Base-by-base conservation (phyloP, 2,113 vertebrate species). In the Axis porcinus region DNA sequence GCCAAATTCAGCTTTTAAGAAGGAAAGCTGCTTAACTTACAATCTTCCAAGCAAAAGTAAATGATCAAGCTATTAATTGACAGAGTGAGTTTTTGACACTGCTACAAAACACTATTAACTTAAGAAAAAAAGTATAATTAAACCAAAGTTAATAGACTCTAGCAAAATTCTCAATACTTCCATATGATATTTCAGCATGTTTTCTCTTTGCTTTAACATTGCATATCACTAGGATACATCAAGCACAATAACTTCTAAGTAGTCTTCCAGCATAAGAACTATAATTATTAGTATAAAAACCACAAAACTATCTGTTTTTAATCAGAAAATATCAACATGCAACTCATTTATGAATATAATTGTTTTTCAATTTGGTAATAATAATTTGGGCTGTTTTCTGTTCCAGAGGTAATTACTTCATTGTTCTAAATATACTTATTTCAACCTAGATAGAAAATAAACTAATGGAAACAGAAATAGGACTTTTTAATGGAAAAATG, bases 271-370 rank as follows among this genome's bases (percentile, higher is more conserved):
- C 67, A 6, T 88, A 92, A 95, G 96, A 85, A n/a, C 27, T 12
- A 30, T 52, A 82, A 78, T 8, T 89, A 30, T 10, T 50, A 62
- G 25, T 40, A 40, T 92, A 87, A 90, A 96, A 92, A 19, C 25
- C 21, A 82, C 14, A 57, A 70, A 74, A 58, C 16, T 45, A 50
- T 25, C 5, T 40, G 28, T 92, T 96, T 87, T 96, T 81, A 95
- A 94, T 83, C 88, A 96, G 87, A 97, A 95, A 78, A 85, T 6
- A 91, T 86, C 89, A 97, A 92, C 25, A 92, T 23, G 11, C 12
- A 94, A 70, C 25, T 86, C 64, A 96, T 89, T 87, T 94, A 36
- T 55, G n/a, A 85, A 87, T 90, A 30, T 52, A 45, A 74, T 64
- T 82, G 10, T 96, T 90, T 87, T 87, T 92, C 33, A 79, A 67